Base-by-base conservation (phyloP, 2,797 vertebrate genomes). In the Pseudochaenichthys georgianus region DNA sequence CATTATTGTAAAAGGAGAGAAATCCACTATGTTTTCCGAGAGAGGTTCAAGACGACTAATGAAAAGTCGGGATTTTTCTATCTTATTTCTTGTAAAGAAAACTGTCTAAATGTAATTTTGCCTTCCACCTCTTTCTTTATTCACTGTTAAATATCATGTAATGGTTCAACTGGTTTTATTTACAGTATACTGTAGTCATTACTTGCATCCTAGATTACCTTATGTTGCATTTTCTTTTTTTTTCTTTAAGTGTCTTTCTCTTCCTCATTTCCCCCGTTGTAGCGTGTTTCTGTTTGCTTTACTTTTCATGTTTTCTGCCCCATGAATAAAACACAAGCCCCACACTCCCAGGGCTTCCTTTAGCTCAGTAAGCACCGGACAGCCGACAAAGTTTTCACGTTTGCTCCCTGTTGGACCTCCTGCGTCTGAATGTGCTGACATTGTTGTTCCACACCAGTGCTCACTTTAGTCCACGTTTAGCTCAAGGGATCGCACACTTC, bases 301-400 rank as follows among this genome's bases (percentile, higher is more conserved):
- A 61, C 58, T 65, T 77, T 77, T 82, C 55, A 68, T 84, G 68
- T 85, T 87, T 85, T 85, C 61, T 68, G 54, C 41, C 43, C 62
- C 66, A 90, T 89, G 72, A 92, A 92, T 90, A 89, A 91, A 91
- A 87, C 65, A 89, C 28, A 67, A 87, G 63, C 57, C 63, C 21
- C 10, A 1, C 0, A 43, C 81, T 90, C 61, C 38, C 31, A 48
- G 75, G 75, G 81, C 71, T 84, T 84, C 87, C 89, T 77, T 58
- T 50, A 80, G 71, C 79, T 71, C 73, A 67, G 70, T 16, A 66
- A 74, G 79, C 57, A 69, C 73, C 53, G 60, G 83, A 70, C 78
- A 70, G 64, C 64, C 75, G 47, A 55, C 69, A 71, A 67, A 54
- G 48, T 83, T 82, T 64, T 57, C 65, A 13, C 3, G 73, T 76